Percentiles rank a stretch among this genome's conserved stretches.
These are phyloP conservation scores for Trichacis sp. DNA, from an alignment of 2,888 invertebrate species.

Conservation along the genomic window DNA sequence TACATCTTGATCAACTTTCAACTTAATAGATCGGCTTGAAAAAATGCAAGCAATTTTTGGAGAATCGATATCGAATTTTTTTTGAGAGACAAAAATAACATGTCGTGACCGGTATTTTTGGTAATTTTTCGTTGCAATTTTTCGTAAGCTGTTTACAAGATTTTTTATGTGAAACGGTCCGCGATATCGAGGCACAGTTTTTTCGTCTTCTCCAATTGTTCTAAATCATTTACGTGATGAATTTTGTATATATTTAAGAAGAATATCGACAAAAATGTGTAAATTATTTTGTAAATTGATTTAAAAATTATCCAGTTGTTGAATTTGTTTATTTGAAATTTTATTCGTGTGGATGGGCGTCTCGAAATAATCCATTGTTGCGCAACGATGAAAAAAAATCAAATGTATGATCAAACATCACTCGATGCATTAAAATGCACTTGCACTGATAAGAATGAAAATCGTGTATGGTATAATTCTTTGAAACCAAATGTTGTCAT, in stretches of 20 bases:
- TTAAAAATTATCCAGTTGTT: not conserved
- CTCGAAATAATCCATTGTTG: too few species aligned
- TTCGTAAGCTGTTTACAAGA: too few species aligned
- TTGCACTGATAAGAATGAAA: not conserved
- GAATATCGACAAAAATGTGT: not conserved
- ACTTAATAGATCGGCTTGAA: not conserved
- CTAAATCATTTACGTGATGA: not conserved
- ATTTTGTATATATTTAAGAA: not conserved
- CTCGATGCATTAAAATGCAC: not conserved
- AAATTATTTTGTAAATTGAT: not conserved
- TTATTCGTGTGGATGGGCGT: not conserved
- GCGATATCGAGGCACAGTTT: not conserved
- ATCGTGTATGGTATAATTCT: constrained; percentile 1
- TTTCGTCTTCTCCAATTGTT: not conserved
- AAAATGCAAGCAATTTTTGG: too few species aligned
- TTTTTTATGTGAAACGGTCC: not conserved
- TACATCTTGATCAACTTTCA: not conserved
- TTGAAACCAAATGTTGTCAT: not conserved
- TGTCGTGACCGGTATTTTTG: too few species aligned
- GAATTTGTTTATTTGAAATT: not conserved
- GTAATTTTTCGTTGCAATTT: too few species aligned
- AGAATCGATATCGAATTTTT: too few species aligned
- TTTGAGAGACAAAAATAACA: too few species aligned
- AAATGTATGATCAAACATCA: not conserved
- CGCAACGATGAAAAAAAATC: not conserved